Evolutionary conservation across 2,797 vertebrate species (phyloP), one percentile per base, ranked within the genome.

Genomic region (Eidolon dupreanum): DNA sequence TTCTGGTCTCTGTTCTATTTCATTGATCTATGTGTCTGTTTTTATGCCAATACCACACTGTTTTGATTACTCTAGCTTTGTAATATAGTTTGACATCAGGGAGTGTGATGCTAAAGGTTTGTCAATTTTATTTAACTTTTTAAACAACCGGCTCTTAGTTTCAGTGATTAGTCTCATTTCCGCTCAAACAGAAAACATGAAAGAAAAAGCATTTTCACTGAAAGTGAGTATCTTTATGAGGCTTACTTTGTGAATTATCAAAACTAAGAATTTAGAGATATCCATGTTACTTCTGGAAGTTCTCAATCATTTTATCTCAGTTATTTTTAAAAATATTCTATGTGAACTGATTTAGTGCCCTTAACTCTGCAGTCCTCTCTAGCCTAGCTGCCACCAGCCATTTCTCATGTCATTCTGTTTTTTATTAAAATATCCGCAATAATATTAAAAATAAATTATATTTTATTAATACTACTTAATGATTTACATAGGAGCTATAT

Each of bases 231-330:
- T 93, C 49, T 82, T 85, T 61, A 51, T 91, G 71, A 89, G 16
- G 59, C 74, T 93, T 86, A 46, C 31, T 89, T 90, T 88, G 73
- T 63, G 33, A 33, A 83, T 77, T 96, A 2, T 79, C 49, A 90
- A 88, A 70, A 92, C 57, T 90, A 81, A 93, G 61, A 93, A 90
- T 94, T 38, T 88, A 55, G 43, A 79, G 43, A 20, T 83, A 51
- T 11, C 36, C 74, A 51, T 15, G 2, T 89, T 95, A 61, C 61
- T 91, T 22, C 28, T 17, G 65, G 10, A 95, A 88, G 33, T 20
- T 86, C 5, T 41, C 4, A 86, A n/a, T 94, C 11, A 94, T 82
- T 95, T 77, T 77, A 82, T 75, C 51, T 53, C 16, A 78, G 36
- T 11, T 85, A 65, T 31, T 82, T 95, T 46, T 36, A 19, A n/a